Evolutionary conservation across 2,797 vertebrate genomes (phyloP).

Genomic region (Eulemur albifrons): DNA sequence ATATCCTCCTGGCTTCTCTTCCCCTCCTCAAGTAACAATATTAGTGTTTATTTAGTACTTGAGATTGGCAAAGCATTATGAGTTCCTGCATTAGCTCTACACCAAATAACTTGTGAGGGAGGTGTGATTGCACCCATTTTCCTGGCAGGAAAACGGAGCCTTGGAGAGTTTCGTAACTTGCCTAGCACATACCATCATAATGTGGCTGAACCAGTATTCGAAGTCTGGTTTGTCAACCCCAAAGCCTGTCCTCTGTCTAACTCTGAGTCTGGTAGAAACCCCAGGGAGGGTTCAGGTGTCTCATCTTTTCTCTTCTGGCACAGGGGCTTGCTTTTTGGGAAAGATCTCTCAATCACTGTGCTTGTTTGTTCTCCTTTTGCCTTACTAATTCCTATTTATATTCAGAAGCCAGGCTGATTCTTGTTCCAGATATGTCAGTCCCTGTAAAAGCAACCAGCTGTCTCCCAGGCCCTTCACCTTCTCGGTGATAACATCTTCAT

Average conservation of each 20-base stretch:
- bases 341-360: constrained; percentile 11
- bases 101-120: background rate
- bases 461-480: constrained; percentile 36
- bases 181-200: background rate
- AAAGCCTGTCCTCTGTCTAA: background rate
- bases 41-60: background rate
- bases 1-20: background rate
- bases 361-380: constrained; percentile 53
- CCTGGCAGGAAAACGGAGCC: background rate
- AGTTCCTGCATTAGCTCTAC: background rate
- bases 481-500: constrained; percentile 40
- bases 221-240: background rate
- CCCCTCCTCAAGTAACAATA: background rate
- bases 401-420: constrained; percentile 58
- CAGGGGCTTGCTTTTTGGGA: background rate
- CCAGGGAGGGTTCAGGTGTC: background rate
- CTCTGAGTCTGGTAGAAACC: background rate
- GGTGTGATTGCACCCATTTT: background rate
- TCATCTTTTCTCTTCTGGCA: background rate
- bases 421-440: constrained; percentile 40
- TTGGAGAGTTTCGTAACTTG: background rate
- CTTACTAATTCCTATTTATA: constrained; percentile 73
- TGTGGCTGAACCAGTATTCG: background rate
- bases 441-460: constrained; percentile 66
- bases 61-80: background rate